Evolutionary conservation across 2,888 invertebrate genomes (phyloP).

Genomic region (Arge pagana): DNA sequence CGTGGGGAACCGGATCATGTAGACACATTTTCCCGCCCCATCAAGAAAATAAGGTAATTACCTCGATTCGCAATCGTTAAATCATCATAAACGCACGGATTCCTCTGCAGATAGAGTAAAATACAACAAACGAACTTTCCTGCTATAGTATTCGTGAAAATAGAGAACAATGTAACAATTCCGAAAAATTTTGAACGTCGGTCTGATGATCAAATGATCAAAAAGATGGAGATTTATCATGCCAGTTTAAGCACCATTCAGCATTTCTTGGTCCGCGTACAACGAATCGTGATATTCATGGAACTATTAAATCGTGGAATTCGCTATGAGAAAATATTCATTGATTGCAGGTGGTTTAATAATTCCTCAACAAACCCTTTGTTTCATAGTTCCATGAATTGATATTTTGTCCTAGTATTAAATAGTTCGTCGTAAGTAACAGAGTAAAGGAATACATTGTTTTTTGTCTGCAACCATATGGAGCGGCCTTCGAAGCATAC

Average conservation of each 20-base stretch:
- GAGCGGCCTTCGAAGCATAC: too few species aligned
- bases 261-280: constrained; percentile 53
- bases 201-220: too few species aligned
- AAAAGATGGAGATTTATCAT: too few species aligned
- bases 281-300: constrained; percentile 45
- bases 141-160: too few species aligned
- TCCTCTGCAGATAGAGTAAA: too few species aligned
- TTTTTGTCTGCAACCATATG: constrained; percentile 54
- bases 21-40: too few species aligned
- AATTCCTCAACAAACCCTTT: constrained; percentile 34
- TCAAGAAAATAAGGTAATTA: too few species aligned
- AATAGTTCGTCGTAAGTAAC: constrained; percentile 27
- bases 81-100: too few species aligned
- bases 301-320: constrained; percentile 38
- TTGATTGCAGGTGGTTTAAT: constrained; percentile 13
- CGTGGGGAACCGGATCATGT: too few species aligned
- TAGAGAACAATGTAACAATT: not conserved
- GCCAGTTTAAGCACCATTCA: constrained; percentile 38
- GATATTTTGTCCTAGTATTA: constrained; percentile 27
- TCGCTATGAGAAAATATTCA: not conserved
- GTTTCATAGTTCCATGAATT: constrained; percentile 30
- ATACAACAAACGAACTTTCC: too few species aligned
- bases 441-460: constrained; percentile 40
- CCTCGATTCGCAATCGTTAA: too few species aligned
- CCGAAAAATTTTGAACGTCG: not conserved